Conservation (phyloP, 2,113 vertebrate genomes). For the Urocynchramus pylzowi region DNA sequence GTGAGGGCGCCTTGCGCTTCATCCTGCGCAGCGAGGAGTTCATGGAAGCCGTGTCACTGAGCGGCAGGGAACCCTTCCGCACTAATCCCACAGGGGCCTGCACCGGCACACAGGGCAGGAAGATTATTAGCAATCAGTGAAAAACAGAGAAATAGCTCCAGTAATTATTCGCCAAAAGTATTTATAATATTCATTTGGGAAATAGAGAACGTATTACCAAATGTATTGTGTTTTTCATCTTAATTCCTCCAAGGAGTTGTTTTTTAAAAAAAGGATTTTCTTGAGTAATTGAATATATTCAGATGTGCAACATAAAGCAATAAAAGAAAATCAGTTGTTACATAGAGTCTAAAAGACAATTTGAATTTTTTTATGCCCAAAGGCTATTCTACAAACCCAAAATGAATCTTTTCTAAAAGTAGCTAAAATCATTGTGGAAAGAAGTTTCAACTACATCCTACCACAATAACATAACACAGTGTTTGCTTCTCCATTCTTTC, state of each 20-base stretch:
- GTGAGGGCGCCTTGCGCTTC: slow-evolving; percentile 92
- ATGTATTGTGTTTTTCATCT: neutral
- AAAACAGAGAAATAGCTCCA: neutral
- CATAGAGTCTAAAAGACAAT: neutral
- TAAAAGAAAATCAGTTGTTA: neutral
- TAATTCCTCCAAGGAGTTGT: neutral
- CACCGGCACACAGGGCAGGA: neutral
- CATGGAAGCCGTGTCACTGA: slow-evolving; percentile 63
- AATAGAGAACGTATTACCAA: neutral
- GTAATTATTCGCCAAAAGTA: neutral
- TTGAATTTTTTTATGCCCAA: neutral
- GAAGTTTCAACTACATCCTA: neutral
- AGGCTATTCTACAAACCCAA: neutral
- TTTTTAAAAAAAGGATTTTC: neutral
- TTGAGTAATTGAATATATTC: neutral
- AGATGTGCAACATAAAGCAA: neutral
- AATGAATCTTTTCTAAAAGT: neutral
- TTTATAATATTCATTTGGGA: neutral
- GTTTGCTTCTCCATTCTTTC: neutral
- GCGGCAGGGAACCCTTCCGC: slow-evolving; percentile 70
- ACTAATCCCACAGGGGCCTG: slow-evolving; percentile 55
- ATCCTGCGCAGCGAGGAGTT: slow-evolving; percentile 86
- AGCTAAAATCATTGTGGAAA: neutral
- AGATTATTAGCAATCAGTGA: neutral
- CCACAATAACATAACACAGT: neutral